Evolutionary conservation across 2,888 invertebrate genomes (phyloP).

Genomic region (Chaetoderma sp.): DNA sequence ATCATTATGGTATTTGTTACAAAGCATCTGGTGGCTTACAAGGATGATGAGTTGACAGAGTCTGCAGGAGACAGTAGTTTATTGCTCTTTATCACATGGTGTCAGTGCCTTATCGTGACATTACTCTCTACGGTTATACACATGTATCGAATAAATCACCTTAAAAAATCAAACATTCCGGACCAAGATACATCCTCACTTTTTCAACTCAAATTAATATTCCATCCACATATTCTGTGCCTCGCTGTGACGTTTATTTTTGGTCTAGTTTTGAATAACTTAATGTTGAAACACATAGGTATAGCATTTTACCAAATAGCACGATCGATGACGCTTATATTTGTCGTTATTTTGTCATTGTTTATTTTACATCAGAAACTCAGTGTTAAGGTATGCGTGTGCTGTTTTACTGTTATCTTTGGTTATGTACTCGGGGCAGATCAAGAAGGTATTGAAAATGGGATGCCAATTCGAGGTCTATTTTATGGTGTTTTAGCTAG

Average conservation of each 20-base stretch:
- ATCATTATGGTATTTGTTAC: slow-evolving; percentile 96
- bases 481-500: slow-evolving; percentile 65
- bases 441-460: slow-evolving; percentile 62
- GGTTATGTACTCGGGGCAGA: slow-evolving; percentile 67
- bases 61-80: slow-evolving; percentile 50
- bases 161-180: slow-evolving; percentile 13
- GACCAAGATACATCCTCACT: slow-evolving; percentile 35
- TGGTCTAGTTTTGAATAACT: slow-evolving; percentile 66
- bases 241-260: slow-evolving; percentile 59
- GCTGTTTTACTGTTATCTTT: slow-evolving; percentile 58
- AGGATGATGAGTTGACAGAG: slow-evolving; percentile 38
- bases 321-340: slow-evolving; percentile 66
- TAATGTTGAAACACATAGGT: slow-evolving; percentile 67
- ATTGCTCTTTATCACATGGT: slow-evolving; percentile 67
- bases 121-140: slow-evolving; percentile 36
- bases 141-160: no score
- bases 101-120: slow-evolving; percentile 61
- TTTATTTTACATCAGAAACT: slow-evolving; percentile 53
- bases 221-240: slow-evolving; percentile 49
- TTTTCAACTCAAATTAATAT: slow-evolving; percentile 36
- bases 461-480: slow-evolving; percentile 61
- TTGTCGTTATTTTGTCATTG: slow-evolving; percentile 63
- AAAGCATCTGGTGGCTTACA: slow-evolving; percentile 84
- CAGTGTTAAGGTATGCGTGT: slow-evolving; percentile 45
- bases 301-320: slow-evolving; percentile 69